A percentile compares a stretch with the other conserved stretches of the same genome.
Evolutionary conservation across 1,140 invertebrate species (phyloP).

Genomic region (Drosophila tristis): DNA sequence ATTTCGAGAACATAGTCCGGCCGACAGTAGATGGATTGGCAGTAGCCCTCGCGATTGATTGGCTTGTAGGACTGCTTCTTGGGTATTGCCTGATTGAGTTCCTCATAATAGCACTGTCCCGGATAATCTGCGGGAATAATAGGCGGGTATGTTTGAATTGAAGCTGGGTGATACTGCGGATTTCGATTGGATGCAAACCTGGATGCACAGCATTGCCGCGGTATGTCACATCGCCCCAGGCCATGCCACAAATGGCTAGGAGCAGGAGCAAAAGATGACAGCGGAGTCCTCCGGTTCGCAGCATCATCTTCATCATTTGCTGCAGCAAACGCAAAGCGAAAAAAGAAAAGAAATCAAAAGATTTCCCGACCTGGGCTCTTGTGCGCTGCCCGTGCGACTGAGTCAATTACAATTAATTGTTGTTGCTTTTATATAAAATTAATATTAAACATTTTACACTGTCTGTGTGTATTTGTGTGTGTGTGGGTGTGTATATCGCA

Average conservation of each 20-base stretch:
- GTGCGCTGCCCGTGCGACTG: constrained; percentile 70
- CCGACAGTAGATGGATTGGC: constrained; percentile 72
- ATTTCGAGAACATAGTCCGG: constrained; percentile 75
- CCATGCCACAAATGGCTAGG: constrained; percentile 25
- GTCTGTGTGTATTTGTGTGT: constrained; percentile 16
- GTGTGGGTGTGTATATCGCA: constrained; percentile 31
- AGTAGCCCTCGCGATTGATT: constrained; percentile 75
- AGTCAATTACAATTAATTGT: constrained; percentile 81
- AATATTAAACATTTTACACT: constrained; percentile 62
- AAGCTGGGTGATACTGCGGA: too few species aligned
- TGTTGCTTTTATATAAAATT: constrained; percentile 84
- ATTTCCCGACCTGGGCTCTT: constrained; percentile 46
- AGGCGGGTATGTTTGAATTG: not conserved
- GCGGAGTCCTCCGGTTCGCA: constrained; percentile 9
- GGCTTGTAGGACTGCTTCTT: constrained; percentile 77
- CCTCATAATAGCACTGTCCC: constrained; percentile 77
- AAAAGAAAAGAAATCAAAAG: not conserved
- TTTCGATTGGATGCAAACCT: constrained; percentile 34
- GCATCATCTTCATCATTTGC: constrained; percentile 16
- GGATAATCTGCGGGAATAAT: constrained; percentile 54
- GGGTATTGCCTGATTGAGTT: constrained; percentile 75
- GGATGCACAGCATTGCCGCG: constrained; percentile 74
- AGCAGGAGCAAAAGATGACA: constrained; percentile 37
- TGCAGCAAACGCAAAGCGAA: not conserved
- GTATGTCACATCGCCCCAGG: constrained; percentile 59